Percentiles rank a stretch among this genome's conserved stretches.
These are phyloP conservation scores for Phocides pigmalion DNA, from an alignment of 1,140 invertebrate species.

Conservation along the genomic window DNA sequence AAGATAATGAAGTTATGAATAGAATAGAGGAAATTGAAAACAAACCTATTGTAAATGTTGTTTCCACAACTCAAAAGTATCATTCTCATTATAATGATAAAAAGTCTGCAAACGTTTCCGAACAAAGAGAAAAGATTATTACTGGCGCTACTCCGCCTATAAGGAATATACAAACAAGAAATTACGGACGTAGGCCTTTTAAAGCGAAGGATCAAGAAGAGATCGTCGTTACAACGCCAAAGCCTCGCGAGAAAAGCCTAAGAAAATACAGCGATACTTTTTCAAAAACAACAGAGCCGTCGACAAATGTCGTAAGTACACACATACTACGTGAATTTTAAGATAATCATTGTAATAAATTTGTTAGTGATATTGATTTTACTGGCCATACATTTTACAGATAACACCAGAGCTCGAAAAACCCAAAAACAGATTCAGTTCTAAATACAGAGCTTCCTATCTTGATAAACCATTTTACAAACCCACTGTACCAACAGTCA, in stretches of 20 bases:
- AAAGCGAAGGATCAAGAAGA: conserved; percentile 47
- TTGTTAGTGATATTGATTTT: conserved; percentile 7
- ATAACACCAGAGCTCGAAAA: conserved; percentile 72
- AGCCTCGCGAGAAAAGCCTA: conserved; percentile 52
- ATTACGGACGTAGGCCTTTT: conserved; percentile 54
- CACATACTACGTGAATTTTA: background rate
- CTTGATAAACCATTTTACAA: conserved; percentile 78
- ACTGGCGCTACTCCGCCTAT: conserved; percentile 51
- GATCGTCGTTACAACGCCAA: conserved; percentile 38
- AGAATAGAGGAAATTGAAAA: conserved; percentile 54
- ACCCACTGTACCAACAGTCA: conserved; percentile 80
- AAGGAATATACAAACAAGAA: conserved; percentile 69
- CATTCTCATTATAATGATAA: conserved; percentile 69
- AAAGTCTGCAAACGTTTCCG: conserved; percentile 34
- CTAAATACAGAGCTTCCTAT: conserved; percentile 77
- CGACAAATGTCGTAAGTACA: conserved; percentile 72
- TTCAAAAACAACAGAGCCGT: conserved; percentile 70
- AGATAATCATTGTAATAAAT: background rate
- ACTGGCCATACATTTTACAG: conserved; percentile 59
- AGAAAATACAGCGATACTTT: conserved; percentile 68
- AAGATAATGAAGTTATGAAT: conserved; percentile 50
- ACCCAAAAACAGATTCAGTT: conserved; percentile 78
- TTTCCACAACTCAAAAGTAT: conserved; percentile 61
- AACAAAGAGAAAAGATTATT: conserved; percentile 42
- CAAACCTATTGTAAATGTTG: conserved; percentile 44